A percentile compares a stretch with the other conserved stretches of the same genome.
Evolutionary conservation across 64 coral and sea anemone genomes (phyloP).

Genomic region (Pocillopora verrucosa): DNA sequence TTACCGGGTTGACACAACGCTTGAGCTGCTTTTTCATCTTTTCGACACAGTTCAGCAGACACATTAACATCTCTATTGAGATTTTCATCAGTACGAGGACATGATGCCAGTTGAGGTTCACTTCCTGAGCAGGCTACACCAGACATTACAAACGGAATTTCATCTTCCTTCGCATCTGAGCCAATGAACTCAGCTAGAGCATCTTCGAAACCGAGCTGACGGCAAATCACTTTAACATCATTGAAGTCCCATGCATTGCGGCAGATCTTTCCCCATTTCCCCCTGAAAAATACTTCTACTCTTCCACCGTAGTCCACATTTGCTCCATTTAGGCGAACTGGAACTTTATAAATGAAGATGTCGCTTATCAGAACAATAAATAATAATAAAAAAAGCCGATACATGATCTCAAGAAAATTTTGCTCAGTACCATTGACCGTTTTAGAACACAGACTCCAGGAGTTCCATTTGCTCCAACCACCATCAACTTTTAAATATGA

Average conservation of each 20-base stretch:
- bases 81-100: neutral
- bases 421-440: too few species aligned
- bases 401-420: too few species aligned
- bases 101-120: neutral
- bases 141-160: neutral
- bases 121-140: neutral
- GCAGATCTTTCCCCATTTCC: slow-evolving; percentile 1
- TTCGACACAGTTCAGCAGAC: neutral
- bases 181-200: neutral
- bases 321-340: neutral
- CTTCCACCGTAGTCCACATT: neutral
- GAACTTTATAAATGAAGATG: neutral
- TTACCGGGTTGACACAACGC: neutral
- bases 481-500: too few species aligned
- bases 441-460: too few species aligned
- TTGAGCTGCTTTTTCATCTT: slow-evolving; percentile 1
- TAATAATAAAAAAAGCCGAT: too few species aligned
- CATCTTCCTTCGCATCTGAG: neutral
- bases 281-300: neutral
- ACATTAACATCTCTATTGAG: neutral
- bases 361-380: too few species aligned
- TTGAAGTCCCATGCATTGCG: neutral
- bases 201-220: neutral
- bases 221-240: neutral
- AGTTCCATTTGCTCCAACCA: too few species aligned